A percentile compares a stretch with the other conserved stretches of the same genome.
These are phyloP conservation scores for Laodelphax striatellus DNA, from an alignment of 1,140 invertebrate species.

Conservation along the genomic window DNA sequence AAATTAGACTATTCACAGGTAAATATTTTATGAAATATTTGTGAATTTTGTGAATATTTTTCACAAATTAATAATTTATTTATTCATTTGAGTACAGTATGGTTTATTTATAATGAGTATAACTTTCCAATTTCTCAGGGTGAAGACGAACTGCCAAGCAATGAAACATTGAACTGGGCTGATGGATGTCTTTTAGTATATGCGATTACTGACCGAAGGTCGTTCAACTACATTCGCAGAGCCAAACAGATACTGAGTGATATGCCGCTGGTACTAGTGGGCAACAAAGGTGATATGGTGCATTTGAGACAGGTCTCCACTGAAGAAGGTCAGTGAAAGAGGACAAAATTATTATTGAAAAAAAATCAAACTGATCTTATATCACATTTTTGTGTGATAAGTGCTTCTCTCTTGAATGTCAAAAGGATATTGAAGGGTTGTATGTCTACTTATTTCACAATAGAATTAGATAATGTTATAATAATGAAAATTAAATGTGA, in stretches of 20 bases:
- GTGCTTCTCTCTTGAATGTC: too few species aligned
- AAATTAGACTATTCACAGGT: too few species aligned
- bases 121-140: conserved; percentile 38
- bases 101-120: too few species aligned
- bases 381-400: not conserved
- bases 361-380: not conserved
- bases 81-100: too few species aligned
- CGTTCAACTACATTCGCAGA: conserved; percentile 72
- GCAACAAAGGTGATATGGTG: conserved; percentile 87
- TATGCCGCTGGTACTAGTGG: conserved; percentile 65
- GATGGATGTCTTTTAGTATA: conserved; percentile 83
- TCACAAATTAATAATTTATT: too few species aligned
- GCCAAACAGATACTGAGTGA: conserved; percentile 58
- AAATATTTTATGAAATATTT: too few species aligned
- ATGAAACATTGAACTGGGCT: conserved; percentile 74
- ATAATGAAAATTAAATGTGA: too few species aligned
- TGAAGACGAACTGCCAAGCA: conserved; percentile 57
- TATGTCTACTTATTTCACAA: too few species aligned
- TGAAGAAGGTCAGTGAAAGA: conserved; percentile 49
- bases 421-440: too few species aligned
- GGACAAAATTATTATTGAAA: not conserved
- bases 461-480: too few species aligned
- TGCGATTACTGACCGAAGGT: conserved; percentile 77
- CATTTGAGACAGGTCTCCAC: conserved; percentile 78
- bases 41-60: too few species aligned